phyloP scores from a whole-genome alignment of 2,797 vertebrate genomes.

The Periparus ater region DNA sequence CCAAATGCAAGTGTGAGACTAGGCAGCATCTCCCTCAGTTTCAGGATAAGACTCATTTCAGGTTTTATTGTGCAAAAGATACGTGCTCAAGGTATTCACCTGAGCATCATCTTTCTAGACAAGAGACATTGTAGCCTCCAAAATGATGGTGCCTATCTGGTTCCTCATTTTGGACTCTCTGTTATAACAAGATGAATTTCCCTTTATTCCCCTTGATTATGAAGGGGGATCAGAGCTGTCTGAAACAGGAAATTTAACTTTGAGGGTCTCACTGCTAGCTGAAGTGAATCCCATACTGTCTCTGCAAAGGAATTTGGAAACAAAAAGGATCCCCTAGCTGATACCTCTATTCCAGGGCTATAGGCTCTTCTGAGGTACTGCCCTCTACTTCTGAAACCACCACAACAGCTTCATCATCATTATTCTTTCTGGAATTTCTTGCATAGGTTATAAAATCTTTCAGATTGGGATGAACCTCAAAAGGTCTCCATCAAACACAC shows the following conservation, averaged over 20 bases:
- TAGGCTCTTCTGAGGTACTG: background rate
- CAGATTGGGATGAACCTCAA: background rate
- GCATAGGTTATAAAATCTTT: background rate
- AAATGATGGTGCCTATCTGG: background rate
- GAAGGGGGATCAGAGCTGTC: background rate
- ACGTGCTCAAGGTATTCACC: background rate
- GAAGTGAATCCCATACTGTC: background rate
- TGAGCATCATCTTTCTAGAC: background rate
- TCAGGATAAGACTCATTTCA: background rate
- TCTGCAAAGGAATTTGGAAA: background rate
- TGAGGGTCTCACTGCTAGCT: background rate
- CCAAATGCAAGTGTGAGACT: conserved; percentile 50
- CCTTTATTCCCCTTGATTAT: background rate
- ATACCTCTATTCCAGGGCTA: background rate
- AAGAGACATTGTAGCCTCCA: background rate
- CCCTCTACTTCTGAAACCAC: background rate
- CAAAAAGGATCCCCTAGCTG: background rate
- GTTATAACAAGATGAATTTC: background rate
- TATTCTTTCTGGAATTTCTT: background rate
- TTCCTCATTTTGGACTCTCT: background rate
- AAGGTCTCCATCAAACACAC: background rate
- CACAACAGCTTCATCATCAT: background rate
- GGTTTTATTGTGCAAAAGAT: background rate
- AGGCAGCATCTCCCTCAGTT: background rate
- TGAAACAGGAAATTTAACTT: background rate